Conservation (phyloP, 2,113 vertebrate genomes). For the Dicentrarchus labrax region DNA sequence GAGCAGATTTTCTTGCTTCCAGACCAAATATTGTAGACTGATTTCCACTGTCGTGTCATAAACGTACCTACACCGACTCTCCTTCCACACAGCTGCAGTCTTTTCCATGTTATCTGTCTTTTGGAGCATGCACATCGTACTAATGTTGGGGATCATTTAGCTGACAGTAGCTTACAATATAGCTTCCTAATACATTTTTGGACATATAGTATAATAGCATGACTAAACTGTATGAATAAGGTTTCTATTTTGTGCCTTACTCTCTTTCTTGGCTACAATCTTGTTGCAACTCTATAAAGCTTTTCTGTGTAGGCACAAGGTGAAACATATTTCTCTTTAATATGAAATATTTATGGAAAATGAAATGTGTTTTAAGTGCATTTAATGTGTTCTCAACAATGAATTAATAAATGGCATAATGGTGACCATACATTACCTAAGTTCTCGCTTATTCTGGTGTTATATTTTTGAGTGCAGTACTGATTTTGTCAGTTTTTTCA, state of each 20-base stretch:
- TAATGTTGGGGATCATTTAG: constrained; percentile 81
- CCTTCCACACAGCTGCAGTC: constrained; percentile 47
- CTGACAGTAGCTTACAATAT: constrained; percentile 82
- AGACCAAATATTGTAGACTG: constrained; percentile 74
- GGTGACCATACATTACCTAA: constrained; percentile 83
- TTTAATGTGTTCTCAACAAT: constrained; percentile 85
- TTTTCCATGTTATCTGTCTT: constrained; percentile 69
- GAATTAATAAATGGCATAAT: constrained; percentile 87
- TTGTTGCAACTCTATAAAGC: constrained; percentile 78
- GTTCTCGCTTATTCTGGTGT: constrained; percentile 37
- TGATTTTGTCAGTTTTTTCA: constrained; percentile 16
- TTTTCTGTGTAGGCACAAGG: constrained; percentile 80
- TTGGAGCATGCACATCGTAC: constrained; percentile 80
- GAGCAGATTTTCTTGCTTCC: constrained; percentile 60
- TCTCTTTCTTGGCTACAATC: constrained; percentile 86
- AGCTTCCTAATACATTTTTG: constrained; percentile 83
- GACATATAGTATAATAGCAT: constrained; percentile 86
- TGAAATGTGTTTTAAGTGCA: constrained; percentile 86
- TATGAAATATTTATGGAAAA: constrained; percentile 88
- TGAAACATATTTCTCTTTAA: constrained; percentile 85
- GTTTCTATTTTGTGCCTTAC: constrained; percentile 91
- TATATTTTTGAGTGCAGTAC: neutral
- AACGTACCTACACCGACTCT: neutral
- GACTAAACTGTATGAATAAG: constrained; percentile 84
- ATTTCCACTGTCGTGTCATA: constrained; percentile 58